phyloP scores from a whole-genome alignment of 2,113 vertebrate genomes.

The Thomomys bottae region DNA sequence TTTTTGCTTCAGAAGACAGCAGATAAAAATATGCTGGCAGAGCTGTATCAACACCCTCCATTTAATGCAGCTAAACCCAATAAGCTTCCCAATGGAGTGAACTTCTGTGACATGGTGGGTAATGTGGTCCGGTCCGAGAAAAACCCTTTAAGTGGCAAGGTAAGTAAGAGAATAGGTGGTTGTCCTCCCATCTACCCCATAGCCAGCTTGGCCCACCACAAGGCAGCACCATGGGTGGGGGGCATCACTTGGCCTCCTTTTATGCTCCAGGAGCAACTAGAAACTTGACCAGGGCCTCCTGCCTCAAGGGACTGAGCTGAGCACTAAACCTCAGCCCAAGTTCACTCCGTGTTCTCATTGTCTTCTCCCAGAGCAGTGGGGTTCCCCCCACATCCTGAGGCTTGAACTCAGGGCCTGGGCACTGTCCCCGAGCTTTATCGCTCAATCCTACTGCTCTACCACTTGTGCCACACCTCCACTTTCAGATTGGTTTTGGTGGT shows the following conservation, averaged over 20 bases:
- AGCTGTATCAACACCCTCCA: constrained; percentile 74
- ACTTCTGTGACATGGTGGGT: constrained; percentile 73
- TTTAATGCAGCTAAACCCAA: constrained; percentile 59
- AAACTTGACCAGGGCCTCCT: neutral
- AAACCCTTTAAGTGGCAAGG: constrained; percentile 67
- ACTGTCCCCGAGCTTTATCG: too few relatives aligned
- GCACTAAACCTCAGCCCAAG: neutral
- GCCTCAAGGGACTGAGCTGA: neutral
- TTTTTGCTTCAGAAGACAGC: constrained; percentile 65
- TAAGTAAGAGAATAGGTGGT: neutral
- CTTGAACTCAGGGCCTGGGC: too few relatives aligned
- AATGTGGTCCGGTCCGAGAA: constrained; percentile 81
- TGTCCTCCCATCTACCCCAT: too few relatives aligned
- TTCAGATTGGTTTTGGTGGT: too few relatives aligned
- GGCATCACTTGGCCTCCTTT: neutral
- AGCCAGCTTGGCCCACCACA: neutral
- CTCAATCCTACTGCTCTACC: too few relatives aligned
- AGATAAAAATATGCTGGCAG: constrained; percentile 76
- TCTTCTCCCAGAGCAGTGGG: neutral
- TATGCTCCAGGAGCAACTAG: neutral
- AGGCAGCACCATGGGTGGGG: neutral
- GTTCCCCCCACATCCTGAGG: neutral
- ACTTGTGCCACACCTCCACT: too few relatives aligned
- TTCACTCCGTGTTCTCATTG: neutral
- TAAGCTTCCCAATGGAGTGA: constrained; percentile 75